Evolutionary conservation across 2,113 vertebrate species (phyloP), one percentile per base, ranked within the genome.

Genomic region (Monopterus albus): DNA sequence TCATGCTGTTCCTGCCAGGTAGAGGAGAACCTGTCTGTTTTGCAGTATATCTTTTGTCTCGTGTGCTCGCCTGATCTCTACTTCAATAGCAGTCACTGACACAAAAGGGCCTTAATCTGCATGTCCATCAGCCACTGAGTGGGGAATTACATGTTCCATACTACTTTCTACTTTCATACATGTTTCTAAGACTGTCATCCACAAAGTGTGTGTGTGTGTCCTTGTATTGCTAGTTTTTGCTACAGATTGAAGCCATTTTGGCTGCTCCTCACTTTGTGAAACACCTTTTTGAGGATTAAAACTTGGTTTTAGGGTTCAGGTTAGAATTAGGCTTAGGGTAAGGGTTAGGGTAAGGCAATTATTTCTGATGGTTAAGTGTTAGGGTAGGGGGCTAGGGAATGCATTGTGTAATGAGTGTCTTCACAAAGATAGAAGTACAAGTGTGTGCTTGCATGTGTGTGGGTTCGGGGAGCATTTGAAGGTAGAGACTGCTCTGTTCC

Each of bases 51-150:
- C 91, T 92, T 92, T 92, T 86, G 91, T 83, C 47, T 82, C 53
- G 59, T 46, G 69, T 75, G 72, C 72, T 60, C 71, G 31, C 77
- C 77, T 81, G 82, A 78, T 83, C 66, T 82, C 78, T 73, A 85
- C 88, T 84, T 88, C 90, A 90, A 85, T 90, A 61, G 65, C 71
- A 50, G 68, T 74, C 52, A 75, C 53, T 81, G 64, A 69, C 71
- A 87, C 86, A 89, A 85, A 93, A 75, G 75, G 58, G 59, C 93
- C 93, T 94, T 94, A 91, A 94, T 94, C 81, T 83, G 72, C 62
- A 83, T 40, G 62, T 74, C 78, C 49, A 74, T 63, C 73, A 77
- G 83, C 79, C 78, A 80, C 84, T 87, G 79, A 82, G 75, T 86
- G 68, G 52, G 76, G 75, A 87, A 88, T 89, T 79, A 69, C 73